Evolutionary conservation across 2,797 vertebrate genomes (phyloP), one percentile per base, ranked within the genome.

Genomic region (Galaxias olidus): DNA sequence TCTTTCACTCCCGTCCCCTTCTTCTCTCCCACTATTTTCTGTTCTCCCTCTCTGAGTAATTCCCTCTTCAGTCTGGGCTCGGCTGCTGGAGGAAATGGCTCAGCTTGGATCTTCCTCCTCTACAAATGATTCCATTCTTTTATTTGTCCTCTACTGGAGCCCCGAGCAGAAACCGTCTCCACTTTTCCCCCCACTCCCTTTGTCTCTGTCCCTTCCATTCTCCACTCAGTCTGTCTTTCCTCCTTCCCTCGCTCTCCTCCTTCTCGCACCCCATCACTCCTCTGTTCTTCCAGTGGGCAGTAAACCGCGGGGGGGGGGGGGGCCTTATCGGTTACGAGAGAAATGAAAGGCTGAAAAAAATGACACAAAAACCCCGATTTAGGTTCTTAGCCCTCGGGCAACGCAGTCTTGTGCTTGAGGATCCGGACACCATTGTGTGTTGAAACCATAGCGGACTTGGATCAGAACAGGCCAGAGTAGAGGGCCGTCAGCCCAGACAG

Each of bases 281-380:
- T 74, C 54, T 65, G n/a, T 86, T 89, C 81, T 76, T 88, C 68
- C 79, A 84, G 91, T 91, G 86, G 90, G 90, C 62, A 88, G 87
- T 64, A 81, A 87, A 88, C 85, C 74, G 87, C 83, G 85, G 87
- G 87, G 86, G 90, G 91, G 90, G 87, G 82, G 79, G 82, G 87
- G 83, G 88, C 81, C 85, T 80, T 88, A 88, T 74, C 66, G 73
- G 71, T 80, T 84, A 82, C 81, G 84, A 73, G 85, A 86, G 83
- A 88, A 87, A 89, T 91, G 82, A 89, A 88, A 90, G 86, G 85
- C 82, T 87, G 83, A 66, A 57, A 76, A 78, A 76, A 73, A 75
- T 84, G 72, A 71, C 66, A 79, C 72, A 75, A 89, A 91, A 89
- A 84, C 78, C 82, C 76, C 88, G 84, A 88, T 89, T 90, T 89